Percentiles rank a stretch among this genome's conserved stretches.
Evolutionary conservation across 2,888 invertebrate genomes (phyloP).

Genomic region (Pristionchus arcanus): DNA sequence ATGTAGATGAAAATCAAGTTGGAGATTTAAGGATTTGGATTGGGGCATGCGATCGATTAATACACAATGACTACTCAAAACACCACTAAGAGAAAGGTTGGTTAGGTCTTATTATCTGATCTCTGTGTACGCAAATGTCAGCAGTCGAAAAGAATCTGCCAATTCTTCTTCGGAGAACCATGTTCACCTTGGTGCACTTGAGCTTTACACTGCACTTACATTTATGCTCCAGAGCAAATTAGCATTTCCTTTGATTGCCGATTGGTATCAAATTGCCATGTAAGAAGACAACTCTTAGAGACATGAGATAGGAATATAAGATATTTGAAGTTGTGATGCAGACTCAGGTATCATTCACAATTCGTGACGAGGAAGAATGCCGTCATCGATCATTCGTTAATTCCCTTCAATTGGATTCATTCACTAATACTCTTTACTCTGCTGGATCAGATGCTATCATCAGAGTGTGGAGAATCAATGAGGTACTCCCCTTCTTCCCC

Average conservation of each 20-base stretch:
- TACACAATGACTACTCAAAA: conserved; percentile 3
- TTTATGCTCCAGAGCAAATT: no score
- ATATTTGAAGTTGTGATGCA: neutral
- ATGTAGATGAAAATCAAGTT: neutral
- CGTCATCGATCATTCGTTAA: conserved; percentile 96
- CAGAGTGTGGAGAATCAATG: conserved; percentile 84
- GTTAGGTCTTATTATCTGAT: neutral
- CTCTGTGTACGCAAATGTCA: no score
- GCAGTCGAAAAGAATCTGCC: no score
- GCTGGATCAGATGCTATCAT: conserved; percentile 98
- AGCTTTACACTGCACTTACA: no score
- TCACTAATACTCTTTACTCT: conserved; percentile 91
- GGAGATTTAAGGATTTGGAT: neutral
- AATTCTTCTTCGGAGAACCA: no score
- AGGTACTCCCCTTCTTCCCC: neutral
- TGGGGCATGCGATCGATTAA: neutral
- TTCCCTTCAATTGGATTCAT: conserved; percentile 93
- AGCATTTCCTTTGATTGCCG: no score
- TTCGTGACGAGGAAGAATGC: conserved; percentile 92
- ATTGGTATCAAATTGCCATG: no score
- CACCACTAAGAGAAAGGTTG: conserved; percentile 35
- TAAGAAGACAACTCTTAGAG: neutral
- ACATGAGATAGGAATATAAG: neutral
- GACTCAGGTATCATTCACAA: conserved; percentile 94
- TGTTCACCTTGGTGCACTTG: no score